A percentile compares a stretch with the other conserved stretches of the same genome.
These are phyloP conservation scores for Caenorhabditis virilis DNA, from an alignment of 2,888 invertebrate genomes.

Conservation along the genomic window DNA sequence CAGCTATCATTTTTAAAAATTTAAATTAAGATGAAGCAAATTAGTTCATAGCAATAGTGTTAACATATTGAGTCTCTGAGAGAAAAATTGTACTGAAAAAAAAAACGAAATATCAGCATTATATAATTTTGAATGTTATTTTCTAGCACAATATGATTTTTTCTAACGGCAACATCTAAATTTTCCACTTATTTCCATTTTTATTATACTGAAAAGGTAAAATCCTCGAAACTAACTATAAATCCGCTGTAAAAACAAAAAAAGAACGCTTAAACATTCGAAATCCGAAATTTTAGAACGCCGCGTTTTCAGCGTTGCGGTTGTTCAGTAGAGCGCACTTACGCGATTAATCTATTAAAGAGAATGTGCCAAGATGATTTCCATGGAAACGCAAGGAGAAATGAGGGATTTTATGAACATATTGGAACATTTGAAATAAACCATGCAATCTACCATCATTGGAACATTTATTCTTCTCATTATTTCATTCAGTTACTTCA, in stretches of 20 bases:
- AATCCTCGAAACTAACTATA: background rate
- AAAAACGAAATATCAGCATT: too few species aligned
- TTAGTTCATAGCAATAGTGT: too few species aligned
- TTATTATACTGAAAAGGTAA: too few species aligned
- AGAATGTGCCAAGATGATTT: background rate
- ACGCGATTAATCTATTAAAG: background rate
- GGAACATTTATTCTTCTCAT: constrained; percentile 13
- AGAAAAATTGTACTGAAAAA: background rate
- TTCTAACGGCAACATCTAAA: too few species aligned
- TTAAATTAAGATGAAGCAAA: too few species aligned
- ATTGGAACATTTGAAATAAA: constrained; percentile 2
- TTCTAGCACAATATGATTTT: too few species aligned
- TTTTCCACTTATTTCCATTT: too few species aligned
- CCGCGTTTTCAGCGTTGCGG: constrained; percentile 12
- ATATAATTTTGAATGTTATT: too few species aligned
- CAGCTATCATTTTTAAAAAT: too few species aligned
- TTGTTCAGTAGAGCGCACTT: constrained; percentile 22
- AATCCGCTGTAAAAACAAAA: constrained; percentile 3
- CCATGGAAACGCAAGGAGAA: constrained; percentile 26
- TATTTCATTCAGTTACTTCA: constrained; percentile 11
- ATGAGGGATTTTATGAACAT: background rate
- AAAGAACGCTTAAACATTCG: constrained; percentile 3
- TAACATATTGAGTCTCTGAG: too few species aligned
- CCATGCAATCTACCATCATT: constrained; percentile 17
- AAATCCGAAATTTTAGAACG: background rate